Base-by-base conservation (phyloP, 2,113 vertebrate species). In the Heterochromis multidens region DNA sequence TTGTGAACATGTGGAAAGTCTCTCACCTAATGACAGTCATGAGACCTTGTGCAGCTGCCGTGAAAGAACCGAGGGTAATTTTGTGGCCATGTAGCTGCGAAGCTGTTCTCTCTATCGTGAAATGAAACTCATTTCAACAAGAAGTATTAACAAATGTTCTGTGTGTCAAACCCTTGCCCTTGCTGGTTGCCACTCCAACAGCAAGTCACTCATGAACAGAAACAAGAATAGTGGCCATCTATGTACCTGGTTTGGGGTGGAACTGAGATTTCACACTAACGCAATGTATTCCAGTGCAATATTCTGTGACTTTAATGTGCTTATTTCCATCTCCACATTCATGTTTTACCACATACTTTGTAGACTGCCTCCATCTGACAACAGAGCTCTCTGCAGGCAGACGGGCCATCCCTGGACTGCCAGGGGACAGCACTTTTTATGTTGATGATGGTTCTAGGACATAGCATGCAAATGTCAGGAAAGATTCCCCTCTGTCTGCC, bases 121-220 rank as follows among this genome's bases (percentile, higher is more conserved):
- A 85, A 89, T 77, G 61, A 70, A 83, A 57, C 84, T 88, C 17
- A 33, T 87, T 83, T 77, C 7, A n/a, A 79, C 59, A 17, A 17
- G 35, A 60, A 59, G 60, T 7, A 33, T 65, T 43, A 54, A 85
- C 46, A 70, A 74, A 77, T 29, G 49, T 46, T 59, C 3, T 5
- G 16, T 5, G n/a, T 19, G 3, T 82, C 74, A 35, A n/a, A n/a
- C 35, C n/a, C 29, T 65, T 37, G 19, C 16, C 2, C 67, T 11
- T 14, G n/a, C 19, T 17, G 29, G 40, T 81, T 63, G 46, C 27
- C 23, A 23, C 37, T 63, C 23, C 13, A 13, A 7, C 11, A 27
- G 21, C 6, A 58, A 78, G 31, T 58, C 72, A 19, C 72, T 27
- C 40, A 25, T 49, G 72, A 81, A 70, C 43, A 54, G 63, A 79